Evolutionary conservation across 2,113 vertebrate species (phyloP).

Genomic region (Calypte anna): DNA sequence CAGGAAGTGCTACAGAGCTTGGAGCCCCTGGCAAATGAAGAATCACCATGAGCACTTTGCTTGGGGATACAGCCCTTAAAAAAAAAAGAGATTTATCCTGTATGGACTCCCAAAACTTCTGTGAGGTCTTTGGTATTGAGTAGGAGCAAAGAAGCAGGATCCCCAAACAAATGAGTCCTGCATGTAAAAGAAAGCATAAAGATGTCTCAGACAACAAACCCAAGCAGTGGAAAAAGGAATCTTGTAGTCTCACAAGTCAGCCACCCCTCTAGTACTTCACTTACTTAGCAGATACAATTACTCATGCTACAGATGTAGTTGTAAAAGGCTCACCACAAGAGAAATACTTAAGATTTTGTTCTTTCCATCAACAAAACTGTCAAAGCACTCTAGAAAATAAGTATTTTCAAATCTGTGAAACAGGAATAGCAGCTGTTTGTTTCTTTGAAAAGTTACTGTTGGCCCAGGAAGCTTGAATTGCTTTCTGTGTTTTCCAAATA

Average conservation of each 20-base stretch:
- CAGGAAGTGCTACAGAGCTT: neutral
- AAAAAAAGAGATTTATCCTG: neutral
- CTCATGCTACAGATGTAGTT: neutral
- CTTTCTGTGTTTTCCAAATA: conserved; percentile 10
- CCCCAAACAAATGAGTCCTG: neutral
- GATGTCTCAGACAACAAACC: neutral
- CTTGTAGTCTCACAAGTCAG: neutral
- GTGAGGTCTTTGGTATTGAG: neutral
- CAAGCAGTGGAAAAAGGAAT: neutral
- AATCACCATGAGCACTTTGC: neutral
- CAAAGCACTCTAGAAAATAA: neutral
- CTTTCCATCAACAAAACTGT: conserved; percentile 1
- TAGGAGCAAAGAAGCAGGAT: neutral
- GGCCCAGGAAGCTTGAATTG: neutral
- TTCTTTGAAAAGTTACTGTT: conserved; percentile 20
- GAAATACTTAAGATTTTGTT: conserved; percentile 18
- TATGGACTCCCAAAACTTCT: neutral
- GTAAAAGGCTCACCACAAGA: neutral
- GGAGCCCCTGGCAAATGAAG: neutral
- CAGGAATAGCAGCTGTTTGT: conserved; percentile 10
- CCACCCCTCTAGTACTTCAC: neutral
- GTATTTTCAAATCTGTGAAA: conserved; percentile 19
- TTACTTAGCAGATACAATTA: neutral
- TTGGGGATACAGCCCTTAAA: neutral
- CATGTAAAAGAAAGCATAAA: neutral